phyloP scores from a whole-genome alignment of 2,113 vertebrate species.

The Empidonax traillii region DNA sequence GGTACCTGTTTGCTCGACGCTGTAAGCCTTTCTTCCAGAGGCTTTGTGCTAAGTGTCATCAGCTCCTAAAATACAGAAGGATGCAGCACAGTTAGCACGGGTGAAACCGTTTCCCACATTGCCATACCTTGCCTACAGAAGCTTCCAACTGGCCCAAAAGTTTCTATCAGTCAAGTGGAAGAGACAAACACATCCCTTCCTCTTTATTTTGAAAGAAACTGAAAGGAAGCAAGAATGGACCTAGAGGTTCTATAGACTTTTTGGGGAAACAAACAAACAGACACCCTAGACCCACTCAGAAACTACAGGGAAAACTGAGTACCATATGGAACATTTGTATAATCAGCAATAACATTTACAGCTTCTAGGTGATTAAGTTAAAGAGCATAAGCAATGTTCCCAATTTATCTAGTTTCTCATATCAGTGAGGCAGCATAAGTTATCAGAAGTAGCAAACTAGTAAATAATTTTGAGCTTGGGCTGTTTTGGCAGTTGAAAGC shows the following conservation, averaged over 20 bases:
- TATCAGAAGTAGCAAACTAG: neutral
- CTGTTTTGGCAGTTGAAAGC: neutral
- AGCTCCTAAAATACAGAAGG: conserved; percentile 80
- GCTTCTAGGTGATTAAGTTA: neutral
- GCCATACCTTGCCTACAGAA: neutral
- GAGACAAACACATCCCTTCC: neutral
- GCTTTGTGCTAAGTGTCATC: conserved; percentile 84
- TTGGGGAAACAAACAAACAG: neutral
- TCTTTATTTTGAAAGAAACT: neutral
- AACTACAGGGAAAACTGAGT: neutral
- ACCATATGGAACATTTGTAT: neutral
- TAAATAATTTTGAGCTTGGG: neutral
- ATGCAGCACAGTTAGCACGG: neutral
- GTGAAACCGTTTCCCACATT: neutral
- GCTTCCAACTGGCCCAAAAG: neutral
- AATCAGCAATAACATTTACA: neutral
- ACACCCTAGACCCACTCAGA: neutral
- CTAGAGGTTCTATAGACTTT: neutral
- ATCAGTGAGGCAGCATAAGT: neutral
- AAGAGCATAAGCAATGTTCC: neutral
- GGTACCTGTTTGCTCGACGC: conserved; percentile 87
- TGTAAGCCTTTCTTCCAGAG: conserved; percentile 84
- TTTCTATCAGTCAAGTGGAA: neutral
- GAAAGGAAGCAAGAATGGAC: neutral
- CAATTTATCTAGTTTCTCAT: neutral